These are phyloP conservation scores for Muraenolepis orangiensis DNA, from an alignment of 2,797 vertebrate species.

Conservation along the genomic window DNA sequence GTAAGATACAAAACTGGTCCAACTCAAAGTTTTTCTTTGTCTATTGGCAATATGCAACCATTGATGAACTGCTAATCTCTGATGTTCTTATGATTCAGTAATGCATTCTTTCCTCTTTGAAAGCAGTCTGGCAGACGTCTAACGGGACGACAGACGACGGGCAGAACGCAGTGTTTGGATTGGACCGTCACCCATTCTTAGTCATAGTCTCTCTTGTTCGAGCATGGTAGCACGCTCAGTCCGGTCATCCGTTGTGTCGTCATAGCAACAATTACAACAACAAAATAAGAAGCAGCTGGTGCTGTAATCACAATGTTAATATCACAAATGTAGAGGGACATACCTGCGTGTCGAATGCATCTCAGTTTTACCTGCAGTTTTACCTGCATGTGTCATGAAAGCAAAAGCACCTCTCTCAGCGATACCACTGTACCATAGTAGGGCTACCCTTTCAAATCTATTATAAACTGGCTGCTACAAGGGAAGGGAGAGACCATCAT, in stretches of 20 bases:
- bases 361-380: not conserved
- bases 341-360: not conserved
- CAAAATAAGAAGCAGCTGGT: conserved; percentile 28
- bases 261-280: conserved; percentile 9
- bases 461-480: not conserved
- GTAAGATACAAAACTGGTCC: not conserved
- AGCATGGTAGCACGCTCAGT: conserved; percentile 19
- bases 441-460: not conserved
- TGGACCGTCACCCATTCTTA: conserved; percentile 20
- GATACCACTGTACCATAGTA: not conserved
- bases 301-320: conserved; percentile 24
- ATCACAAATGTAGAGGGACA: conserved; percentile 1
- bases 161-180: conserved; percentile 31
- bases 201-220: conserved; percentile 15
- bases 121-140: conserved; percentile 38
- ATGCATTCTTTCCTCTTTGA: conserved; percentile 27
- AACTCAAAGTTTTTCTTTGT: not conserved
- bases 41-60: conserved; percentile 11
- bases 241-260: conserved; percentile 24
- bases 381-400: not conserved
- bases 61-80: conserved; percentile 32
- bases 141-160: conserved; percentile 36
- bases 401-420: not conserved
- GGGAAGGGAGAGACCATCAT: conserved; percentile 38
- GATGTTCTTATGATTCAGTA: conserved; percentile 34